Percentiles rank a stretch among this genome's conserved stretches.
phyloP scores from a whole-genome alignment of 2,888 invertebrate genomes.

The Caenorhabditis becei region DNA sequence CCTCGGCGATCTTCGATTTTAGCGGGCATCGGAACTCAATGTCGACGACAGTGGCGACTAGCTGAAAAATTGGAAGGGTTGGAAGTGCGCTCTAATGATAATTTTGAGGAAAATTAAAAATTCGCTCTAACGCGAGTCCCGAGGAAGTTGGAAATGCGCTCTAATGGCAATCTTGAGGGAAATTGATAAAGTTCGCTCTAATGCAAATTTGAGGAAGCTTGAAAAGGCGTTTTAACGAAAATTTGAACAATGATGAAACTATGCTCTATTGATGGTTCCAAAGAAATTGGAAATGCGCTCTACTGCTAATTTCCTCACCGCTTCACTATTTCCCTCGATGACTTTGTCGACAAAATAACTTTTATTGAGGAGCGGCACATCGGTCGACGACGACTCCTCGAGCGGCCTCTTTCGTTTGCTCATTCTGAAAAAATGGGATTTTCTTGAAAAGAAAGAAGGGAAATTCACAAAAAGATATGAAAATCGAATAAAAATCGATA shows the following conservation, averaged over 20 bases:
- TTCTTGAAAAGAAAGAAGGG: not conserved
- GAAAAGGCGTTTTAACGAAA: no score
- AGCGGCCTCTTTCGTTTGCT: constrained; percentile 47
- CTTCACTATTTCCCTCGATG: constrained; percentile 17
- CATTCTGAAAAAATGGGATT: constrained; percentile 14
- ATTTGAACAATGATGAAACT: no score
- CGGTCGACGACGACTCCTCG: not conserved
- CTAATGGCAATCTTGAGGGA: no score
- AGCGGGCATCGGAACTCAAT: constrained; percentile 29
- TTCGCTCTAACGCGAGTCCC: no score
- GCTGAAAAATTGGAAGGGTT: constrained; percentile 40
- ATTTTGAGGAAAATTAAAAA: no score
- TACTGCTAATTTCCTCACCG: not conserved
- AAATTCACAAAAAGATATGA: not conserved
- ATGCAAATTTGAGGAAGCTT: no score
- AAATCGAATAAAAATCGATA: not conserved
- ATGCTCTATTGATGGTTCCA: no score
- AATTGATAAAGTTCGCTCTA: no score
- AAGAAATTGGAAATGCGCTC: no score
- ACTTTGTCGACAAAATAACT: constrained; percentile 49
- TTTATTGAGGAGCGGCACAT: constrained; percentile 11
- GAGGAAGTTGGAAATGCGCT: no score
- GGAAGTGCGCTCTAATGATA: no score
- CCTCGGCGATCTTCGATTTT: not conserved
- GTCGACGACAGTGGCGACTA: constrained; percentile 39